Evolutionary conservation across 2,888 invertebrate species (phyloP).

Genomic region (Phalangium opilio): DNA sequence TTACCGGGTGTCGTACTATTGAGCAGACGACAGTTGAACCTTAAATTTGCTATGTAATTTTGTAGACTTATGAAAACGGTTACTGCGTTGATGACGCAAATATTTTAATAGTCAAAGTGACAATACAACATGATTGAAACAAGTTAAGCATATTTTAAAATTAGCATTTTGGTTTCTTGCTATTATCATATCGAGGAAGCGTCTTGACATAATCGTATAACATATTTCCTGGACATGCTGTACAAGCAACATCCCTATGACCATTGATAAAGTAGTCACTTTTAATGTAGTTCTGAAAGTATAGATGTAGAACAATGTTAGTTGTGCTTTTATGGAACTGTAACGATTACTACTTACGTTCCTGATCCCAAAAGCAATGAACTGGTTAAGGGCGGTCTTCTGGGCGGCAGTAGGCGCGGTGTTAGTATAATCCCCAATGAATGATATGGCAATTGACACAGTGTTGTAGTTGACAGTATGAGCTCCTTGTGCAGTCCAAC

Average conservation of each 20-base stretch:
- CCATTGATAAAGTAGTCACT: slow-evolving; percentile 46
- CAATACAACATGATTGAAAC: no score
- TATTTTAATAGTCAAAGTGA: no score
- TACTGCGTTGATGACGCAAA: no score
- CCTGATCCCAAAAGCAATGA: slow-evolving; percentile 9
- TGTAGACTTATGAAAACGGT: no score
- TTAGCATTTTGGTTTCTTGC: no score
- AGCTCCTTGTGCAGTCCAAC: slow-evolving; percentile 25
- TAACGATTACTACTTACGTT: neutral
- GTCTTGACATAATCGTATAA: slow-evolving; percentile 43
- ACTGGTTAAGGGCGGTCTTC: slow-evolving; percentile 4
- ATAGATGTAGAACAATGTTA: neutral
- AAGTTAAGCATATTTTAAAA: no score
- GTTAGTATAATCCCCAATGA: slow-evolving; percentile 7
- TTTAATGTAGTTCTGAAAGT: slow-evolving; percentile 39
- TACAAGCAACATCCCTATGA: slow-evolving; percentile 48
- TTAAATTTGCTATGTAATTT: no score
- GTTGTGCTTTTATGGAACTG: neutral
- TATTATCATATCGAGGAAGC: slow-evolving; percentile 37
- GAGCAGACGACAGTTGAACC: no score
- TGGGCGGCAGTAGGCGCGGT: slow-evolving; percentile 1
- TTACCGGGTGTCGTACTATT: no score
- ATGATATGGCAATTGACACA: slow-evolving; percentile 9
- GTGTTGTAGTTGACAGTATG: slow-evolving; percentile 21
- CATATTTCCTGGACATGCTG: slow-evolving; percentile 51